Conservation (phyloP, 2,797 vertebrate species). For the Lates japonicus region DNA sequence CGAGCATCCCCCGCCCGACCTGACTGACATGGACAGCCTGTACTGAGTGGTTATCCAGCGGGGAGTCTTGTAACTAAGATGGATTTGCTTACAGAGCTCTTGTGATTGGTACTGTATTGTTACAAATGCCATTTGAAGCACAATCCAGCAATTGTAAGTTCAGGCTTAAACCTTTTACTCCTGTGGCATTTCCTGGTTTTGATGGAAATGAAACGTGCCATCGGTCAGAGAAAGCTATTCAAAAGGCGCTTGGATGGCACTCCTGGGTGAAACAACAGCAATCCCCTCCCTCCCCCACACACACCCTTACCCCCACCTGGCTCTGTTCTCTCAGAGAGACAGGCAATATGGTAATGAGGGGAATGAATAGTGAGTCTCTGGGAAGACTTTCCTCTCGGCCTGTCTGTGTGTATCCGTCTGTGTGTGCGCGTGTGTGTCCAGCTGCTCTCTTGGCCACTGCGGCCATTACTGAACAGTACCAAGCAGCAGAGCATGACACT, state of each 20-base stretch:
- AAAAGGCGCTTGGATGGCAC: constrained; percentile 64
- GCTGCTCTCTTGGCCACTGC: constrained; percentile 76
- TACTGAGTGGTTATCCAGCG: not conserved
- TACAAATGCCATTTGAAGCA: constrained; percentile 57
- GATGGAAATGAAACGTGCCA: constrained; percentile 77
- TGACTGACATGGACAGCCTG: not conserved
- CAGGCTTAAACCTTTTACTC: constrained; percentile 66
- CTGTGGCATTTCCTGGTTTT: constrained; percentile 67
- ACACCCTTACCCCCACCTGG: constrained; percentile 44
- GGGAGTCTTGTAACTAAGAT: constrained; percentile 50
- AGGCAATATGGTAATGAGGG: constrained; percentile 76
- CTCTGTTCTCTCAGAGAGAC: constrained; percentile 65
- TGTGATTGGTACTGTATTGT: constrained; percentile 55
- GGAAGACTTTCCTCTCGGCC: constrained; percentile 57
- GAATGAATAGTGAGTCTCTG: constrained; percentile 74
- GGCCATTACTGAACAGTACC: constrained; percentile 77
- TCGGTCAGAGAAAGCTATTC: constrained; percentile 79
- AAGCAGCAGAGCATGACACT: constrained; percentile 81
- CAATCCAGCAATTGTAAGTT: constrained; percentile 68
- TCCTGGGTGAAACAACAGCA: constrained; percentile 73
- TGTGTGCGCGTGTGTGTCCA: constrained; percentile 65
- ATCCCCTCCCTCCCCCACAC: not conserved
- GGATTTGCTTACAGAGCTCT: constrained; percentile 58
- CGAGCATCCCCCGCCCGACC: not conserved
- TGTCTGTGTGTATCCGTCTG: constrained; percentile 27